Conservation (phyloP, 1,140 invertebrate species). For the Orius insidiosus region DNA sequence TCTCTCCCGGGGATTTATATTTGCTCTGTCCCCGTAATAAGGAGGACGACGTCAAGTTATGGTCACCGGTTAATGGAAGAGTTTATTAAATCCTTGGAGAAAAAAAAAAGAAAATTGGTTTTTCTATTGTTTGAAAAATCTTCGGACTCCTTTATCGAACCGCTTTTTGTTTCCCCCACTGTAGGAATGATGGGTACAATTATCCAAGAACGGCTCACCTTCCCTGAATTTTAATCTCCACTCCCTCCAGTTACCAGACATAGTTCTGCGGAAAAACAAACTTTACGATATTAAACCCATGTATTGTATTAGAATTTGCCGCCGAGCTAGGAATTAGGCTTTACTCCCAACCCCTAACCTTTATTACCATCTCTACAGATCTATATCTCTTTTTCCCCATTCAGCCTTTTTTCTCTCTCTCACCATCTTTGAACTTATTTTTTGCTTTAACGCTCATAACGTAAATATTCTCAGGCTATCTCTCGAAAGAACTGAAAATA, state of each 20-base stretch:
- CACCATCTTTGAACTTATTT: neutral
- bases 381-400: neutral
- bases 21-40: no score
- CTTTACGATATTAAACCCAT: slow-evolving; percentile 16
- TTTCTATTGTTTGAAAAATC: no score
- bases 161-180: no score
- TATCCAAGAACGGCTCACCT: slow-evolving; percentile 12
- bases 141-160: no score
- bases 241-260: neutral
- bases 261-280: slow-evolving; percentile 12
- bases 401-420: no score
- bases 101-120: no score
- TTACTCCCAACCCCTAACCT: slow-evolving; percentile 1
- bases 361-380: slow-evolving; percentile 8
- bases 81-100: no score
- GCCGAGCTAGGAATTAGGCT: slow-evolving; percentile 8
- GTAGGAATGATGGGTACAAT: slow-evolving; percentile 14
- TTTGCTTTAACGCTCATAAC: neutral
- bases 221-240: slow-evolving; percentile 14
- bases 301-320: slow-evolving; percentile 16
- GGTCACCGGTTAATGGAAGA: no score
- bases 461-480: neutral
- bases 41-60: no score
- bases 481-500: neutral
- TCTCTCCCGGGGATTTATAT: no score